phyloP scores from a whole-genome alignment of 2,113 vertebrate species.

The Crotalus helleri region DNA sequence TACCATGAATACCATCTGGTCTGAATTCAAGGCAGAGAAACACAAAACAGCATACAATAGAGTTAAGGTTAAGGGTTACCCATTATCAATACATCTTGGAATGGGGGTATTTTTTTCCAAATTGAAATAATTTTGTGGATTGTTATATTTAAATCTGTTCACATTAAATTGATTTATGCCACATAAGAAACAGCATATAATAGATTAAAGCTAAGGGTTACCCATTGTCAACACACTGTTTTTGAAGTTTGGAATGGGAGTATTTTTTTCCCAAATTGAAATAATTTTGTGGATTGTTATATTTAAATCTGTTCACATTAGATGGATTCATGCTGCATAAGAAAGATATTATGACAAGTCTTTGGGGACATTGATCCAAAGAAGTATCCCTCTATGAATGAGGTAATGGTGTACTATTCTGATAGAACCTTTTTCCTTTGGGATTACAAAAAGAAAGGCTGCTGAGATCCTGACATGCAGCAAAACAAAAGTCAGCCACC shows the following conservation, averaged over 20 bases:
- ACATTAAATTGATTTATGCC: not conserved
- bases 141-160: not conserved
- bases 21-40: not conserved
- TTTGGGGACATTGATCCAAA: not conserved
- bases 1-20: not conserved
- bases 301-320: not conserved
- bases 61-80: not conserved
- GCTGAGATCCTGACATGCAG: not conserved
- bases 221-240: not conserved
- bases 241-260: not conserved
- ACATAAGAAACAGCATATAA: not conserved
- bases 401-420: not conserved
- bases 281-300: not conserved
- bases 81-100: not conserved
- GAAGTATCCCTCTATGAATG: not conserved
- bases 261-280: not conserved
- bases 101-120: not conserved
- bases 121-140: not conserved
- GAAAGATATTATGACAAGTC: not conserved
- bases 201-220: no score
- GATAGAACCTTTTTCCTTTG: not conserved
- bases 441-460: not conserved
- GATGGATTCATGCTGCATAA: not conserved
- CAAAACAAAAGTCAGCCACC: not conserved
- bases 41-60: not conserved